A percentile compares a stretch with the other conserved stretches of the same genome.
phyloP scores from a whole-genome alignment of 2,888 invertebrate genomes.

The Leptarthrus brevirostris region DNA sequence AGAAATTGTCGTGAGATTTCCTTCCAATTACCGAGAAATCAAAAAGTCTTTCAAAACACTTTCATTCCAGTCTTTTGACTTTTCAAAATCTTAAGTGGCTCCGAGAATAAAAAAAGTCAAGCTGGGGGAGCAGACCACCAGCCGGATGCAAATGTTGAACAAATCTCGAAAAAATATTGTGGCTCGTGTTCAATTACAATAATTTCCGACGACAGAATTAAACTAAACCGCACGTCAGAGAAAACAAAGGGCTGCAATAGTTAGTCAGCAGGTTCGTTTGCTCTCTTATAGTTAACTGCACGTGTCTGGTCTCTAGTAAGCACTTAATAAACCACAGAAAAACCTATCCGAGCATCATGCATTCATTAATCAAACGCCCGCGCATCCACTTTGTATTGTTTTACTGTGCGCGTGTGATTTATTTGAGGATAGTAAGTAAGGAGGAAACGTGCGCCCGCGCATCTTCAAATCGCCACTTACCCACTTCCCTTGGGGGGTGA shows the following conservation, averaged over 20 bases:
- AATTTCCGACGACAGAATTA: not conserved
- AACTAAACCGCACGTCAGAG: not conserved
- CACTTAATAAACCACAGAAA: slow-evolving; percentile 27
- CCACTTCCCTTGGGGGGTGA: slow-evolving; percentile 38
- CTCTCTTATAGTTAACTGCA: slow-evolving; percentile 26
- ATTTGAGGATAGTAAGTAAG: slow-evolving; percentile 21
- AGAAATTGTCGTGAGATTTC: slow-evolving; percentile 32
- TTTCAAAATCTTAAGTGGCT: slow-evolving; percentile 26
- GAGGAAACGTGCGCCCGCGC: slow-evolving; percentile 46
- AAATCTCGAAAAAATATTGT: slow-evolving; percentile 40
- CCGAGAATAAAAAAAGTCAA: not conserved
- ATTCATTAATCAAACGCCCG: slow-evolving; percentile 42
- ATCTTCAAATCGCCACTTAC: slow-evolving; percentile 45
- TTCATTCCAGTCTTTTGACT: slow-evolving; percentile 31
- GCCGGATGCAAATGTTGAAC: slow-evolving; percentile 33
- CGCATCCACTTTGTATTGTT: slow-evolving; percentile 29
- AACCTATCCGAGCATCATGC: slow-evolving; percentile 8
- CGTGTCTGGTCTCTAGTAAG: slow-evolving; percentile 33
- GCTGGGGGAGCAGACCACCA: slow-evolving; percentile 4
- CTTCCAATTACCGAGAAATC: slow-evolving; percentile 27
- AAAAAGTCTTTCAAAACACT: slow-evolving; percentile 2
- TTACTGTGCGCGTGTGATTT: slow-evolving; percentile 3
- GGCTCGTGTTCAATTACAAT: slow-evolving; percentile 44
- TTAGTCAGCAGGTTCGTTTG: slow-evolving; percentile 23
- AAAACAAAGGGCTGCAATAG: not conserved